Evolutionary conservation across 2,113 vertebrate species (phyloP).

Genomic region (Amazona vittata): DNA sequence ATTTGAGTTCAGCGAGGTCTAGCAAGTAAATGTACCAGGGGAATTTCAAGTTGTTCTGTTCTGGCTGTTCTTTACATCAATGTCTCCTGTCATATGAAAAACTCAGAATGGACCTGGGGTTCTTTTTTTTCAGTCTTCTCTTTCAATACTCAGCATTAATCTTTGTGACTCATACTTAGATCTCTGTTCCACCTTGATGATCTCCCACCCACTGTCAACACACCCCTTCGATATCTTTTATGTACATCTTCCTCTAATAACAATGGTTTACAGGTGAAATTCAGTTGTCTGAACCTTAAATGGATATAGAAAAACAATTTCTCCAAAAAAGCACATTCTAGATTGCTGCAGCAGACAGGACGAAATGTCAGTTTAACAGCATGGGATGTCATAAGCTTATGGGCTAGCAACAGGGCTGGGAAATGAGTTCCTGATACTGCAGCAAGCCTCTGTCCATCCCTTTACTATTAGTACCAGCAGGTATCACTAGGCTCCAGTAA

Average conservation of each 20-base stretch:
- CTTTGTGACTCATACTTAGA: neutral
- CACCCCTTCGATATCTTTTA: neutral
- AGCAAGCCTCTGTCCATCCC: neutral
- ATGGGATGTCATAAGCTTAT: neutral
- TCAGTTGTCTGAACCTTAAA: neutral
- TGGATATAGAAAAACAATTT: neutral
- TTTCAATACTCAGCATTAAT: neutral
- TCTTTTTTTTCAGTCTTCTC: neutral
- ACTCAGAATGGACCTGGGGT: neutral
- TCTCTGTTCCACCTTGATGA: neutral
- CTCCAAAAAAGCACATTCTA: neutral
- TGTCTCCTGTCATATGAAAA: neutral
- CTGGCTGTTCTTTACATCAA: neutral
- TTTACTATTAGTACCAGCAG: neutral
- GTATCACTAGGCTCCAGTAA: neutral
- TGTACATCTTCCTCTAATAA: neutral
- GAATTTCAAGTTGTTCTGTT: neutral
- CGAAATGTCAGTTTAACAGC: neutral
- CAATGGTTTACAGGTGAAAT: neutral
- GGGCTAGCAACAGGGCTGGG: neutral
- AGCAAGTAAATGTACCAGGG: neutral
- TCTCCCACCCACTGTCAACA: neutral
- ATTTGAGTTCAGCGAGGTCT: neutral
- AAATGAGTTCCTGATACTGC: neutral
- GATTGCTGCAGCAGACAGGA: neutral